Evolutionary conservation across 2,888 invertebrate species (phyloP).

Genomic region (Oscheius sp.): DNA sequence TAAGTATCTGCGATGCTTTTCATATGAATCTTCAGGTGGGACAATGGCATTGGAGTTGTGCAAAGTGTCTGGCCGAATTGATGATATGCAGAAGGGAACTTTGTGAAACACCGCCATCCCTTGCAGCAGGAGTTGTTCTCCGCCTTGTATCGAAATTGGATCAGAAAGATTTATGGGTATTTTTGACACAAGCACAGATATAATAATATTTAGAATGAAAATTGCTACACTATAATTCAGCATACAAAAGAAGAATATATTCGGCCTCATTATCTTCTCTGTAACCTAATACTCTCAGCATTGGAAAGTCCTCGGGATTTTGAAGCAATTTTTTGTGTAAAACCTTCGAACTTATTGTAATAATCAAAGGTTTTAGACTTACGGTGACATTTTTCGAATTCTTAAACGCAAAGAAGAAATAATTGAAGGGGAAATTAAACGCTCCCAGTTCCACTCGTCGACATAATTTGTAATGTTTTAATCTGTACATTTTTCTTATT

Average conservation of each 20-base stretch:
- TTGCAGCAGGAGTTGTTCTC: conserved; percentile 27
- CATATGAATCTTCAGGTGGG: not conserved
- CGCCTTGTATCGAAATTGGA: not conserved
- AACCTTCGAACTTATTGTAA: not conserved
- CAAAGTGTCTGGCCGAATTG: conserved; percentile 15
- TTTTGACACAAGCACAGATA: not conserved
- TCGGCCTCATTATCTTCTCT: not conserved
- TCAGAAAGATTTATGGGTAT: conserved; percentile 9
- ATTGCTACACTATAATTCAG: conserved; percentile 27
- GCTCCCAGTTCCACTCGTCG: not conserved
- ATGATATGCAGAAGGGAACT: conserved; percentile 15
- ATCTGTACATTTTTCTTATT: not conserved
- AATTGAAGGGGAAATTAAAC: not conserved
- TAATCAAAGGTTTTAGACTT: not conserved
- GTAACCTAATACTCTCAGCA: not conserved
- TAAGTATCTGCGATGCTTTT: not conserved
- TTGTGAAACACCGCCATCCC: not conserved
- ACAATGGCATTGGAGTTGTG: conserved; percentile 13
- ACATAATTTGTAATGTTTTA: not conserved
- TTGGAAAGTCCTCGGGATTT: not conserved
- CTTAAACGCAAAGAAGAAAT: not conserved
- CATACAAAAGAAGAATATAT: conserved; percentile 6
- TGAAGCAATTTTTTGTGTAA: not conserved
- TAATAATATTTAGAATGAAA: conserved; percentile 2
- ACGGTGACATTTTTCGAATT: not conserved